Conservation (phyloP, 2,888 invertebrate species). For the Synergus laeviventris region DNA sequence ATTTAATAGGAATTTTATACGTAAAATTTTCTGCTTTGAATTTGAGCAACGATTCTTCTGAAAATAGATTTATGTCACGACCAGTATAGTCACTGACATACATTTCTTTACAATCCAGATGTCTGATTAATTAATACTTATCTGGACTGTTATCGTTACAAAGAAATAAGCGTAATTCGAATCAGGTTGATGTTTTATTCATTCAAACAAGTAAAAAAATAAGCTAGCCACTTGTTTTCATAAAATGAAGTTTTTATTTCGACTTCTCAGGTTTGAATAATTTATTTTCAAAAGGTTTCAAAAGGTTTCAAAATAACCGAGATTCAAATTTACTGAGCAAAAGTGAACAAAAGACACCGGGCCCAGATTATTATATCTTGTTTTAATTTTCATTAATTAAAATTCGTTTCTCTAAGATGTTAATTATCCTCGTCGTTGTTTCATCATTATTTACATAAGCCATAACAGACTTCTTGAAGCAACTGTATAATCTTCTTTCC, state of each 20-base stretch:
- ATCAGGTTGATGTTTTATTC: conserved; percentile 14
- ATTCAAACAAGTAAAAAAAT: neutral
- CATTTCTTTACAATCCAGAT: conserved; percentile 37
- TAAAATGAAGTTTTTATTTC: neutral
- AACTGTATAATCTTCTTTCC: conserved; percentile 24
- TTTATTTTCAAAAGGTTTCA: neutral
- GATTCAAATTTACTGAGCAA: neutral
- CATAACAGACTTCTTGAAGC: conserved; percentile 30
- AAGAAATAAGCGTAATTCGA: conserved; percentile 13
- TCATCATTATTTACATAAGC: conserved; percentile 14
- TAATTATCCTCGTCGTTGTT: conserved; percentile 9
- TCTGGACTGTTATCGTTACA: conserved; percentile 19
- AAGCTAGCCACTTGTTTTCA: neutral
- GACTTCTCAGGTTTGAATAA: neutral
- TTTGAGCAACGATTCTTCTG: conserved; percentile 29
- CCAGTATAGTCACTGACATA: conserved; percentile 33
- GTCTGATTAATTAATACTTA: conserved; percentile 29
- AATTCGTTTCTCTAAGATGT: neutral
- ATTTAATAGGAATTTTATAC: conserved; percentile 7
- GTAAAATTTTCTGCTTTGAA: neutral
- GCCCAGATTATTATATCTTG: too few species aligned
- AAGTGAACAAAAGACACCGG: neutral
- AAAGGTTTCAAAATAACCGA: neutral
- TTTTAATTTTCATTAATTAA: neutral
- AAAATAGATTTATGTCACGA: conserved; percentile 38